A percentile compares a stretch with the other conserved stretches of the same genome.
Conservation (phyloP, 1,140 invertebrate genomes). For the Magallana gigas region DNA sequence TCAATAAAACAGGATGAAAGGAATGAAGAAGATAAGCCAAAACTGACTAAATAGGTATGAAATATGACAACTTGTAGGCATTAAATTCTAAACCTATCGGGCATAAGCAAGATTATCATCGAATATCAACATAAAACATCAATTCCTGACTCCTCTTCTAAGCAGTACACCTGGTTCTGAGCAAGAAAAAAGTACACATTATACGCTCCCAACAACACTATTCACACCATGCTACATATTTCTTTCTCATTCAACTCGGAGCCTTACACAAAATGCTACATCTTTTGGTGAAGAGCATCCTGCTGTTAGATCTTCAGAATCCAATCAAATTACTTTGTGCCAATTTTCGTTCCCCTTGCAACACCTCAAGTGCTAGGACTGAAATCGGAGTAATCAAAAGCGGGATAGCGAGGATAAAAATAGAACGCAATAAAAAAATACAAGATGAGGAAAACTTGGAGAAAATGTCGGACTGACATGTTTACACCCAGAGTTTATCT, state of each 20-base stretch:
- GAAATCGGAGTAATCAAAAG: slow-evolving; percentile 25
- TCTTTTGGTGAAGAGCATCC: not conserved
- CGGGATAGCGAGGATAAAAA: not conserved
- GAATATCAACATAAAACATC: slow-evolving; percentile 17
- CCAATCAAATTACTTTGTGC: slow-evolving; percentile 27
- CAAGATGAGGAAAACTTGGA: not conserved
- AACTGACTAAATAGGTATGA: slow-evolving; percentile 28
- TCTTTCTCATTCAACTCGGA: not conserved
- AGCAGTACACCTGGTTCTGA: not conserved
- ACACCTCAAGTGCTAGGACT: not conserved
- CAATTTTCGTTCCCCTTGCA: not conserved
- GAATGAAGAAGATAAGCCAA: not conserved
- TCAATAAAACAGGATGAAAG: not conserved
- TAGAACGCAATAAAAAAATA: slow-evolving; percentile 1
- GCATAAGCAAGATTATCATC: slow-evolving; percentile 6
- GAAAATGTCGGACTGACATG: slow-evolving; percentile 17
- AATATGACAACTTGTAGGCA: slow-evolving; percentile 27
- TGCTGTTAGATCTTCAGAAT: not conserved
- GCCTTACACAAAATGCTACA: slow-evolving; percentile 10
- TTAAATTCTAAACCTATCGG: slow-evolving; percentile 31
- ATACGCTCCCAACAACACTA: slow-evolving; percentile 5
- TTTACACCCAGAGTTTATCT: slow-evolving; percentile 28
- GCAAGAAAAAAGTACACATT: slow-evolving; percentile 24
- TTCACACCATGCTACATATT: not conserved
- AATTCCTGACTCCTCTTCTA: not conserved